Evolutionary conservation across 2,113 vertebrate species (phyloP).

Genomic region (Elgaria multicarinata): DNA sequence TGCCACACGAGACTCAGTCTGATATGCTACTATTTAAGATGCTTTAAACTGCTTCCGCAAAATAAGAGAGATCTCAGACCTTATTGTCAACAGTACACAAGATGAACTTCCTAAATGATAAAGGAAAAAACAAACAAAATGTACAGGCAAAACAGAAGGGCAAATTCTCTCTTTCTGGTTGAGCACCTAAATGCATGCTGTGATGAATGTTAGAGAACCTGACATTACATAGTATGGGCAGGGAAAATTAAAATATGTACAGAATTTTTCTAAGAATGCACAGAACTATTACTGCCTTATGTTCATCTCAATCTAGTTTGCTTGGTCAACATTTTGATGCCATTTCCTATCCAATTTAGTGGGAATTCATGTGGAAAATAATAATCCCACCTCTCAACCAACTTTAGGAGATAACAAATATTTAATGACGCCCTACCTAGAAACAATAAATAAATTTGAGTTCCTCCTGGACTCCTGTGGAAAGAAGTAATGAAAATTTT

Average conservation of each 20-base stretch:
- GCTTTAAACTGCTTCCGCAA: background rate
- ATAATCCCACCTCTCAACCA: conserved; percentile 72
- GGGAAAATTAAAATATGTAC: background rate
- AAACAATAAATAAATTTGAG: conserved; percentile 86
- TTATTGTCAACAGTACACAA: background rate
- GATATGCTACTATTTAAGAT: background rate
- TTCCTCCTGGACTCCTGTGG: conserved; percentile 79
- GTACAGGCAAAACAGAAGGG: background rate
- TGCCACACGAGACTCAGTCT: background rate
- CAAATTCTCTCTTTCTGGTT: background rate
- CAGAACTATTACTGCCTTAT: conserved; percentile 49
- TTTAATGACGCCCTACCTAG: conserved; percentile 84
- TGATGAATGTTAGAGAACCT: background rate
- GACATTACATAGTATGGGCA: no score
- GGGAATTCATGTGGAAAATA: conserved; percentile 71
- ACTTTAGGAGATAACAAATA: conserved; percentile 84
- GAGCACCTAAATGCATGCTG: background rate
- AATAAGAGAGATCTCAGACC: background rate
- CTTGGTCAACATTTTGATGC: conserved; percentile 64
- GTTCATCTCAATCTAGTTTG: conserved; percentile 66
- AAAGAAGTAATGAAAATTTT: conserved; percentile 82
- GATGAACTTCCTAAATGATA: background rate
- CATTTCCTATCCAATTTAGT: conserved; percentile 68
- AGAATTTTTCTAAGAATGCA: conserved; percentile 13
- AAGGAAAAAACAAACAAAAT: background rate